Base-by-base conservation (phyloP, 2,888 invertebrate species). In the Athripsodes cinereus region DNA sequence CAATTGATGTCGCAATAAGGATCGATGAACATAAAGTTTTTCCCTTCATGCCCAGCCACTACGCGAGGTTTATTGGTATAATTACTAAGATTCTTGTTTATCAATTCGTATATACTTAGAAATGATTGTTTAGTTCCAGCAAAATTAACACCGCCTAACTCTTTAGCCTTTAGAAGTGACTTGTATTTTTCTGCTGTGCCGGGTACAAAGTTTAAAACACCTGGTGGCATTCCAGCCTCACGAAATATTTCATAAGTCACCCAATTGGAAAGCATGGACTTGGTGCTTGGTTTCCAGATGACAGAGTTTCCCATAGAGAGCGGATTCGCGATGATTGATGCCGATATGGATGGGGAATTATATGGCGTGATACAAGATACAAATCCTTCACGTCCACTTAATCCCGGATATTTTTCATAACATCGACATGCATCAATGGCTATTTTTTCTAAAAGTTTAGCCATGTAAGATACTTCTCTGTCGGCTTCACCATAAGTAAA, bases 341-440 rank as follows among this genome's bases (percentile, higher is more conserved):
- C 99, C 53, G 97, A 97, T 67, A 99, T 99, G 2, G 99, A 99
- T 18, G 99, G 98, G 72, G 99, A 99, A 76, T 99, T 99, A 71
- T 99, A 99, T 0, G 99, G 99, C 53, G 95, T 92, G n/a, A 99
- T 87, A 0, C 98, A 95, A 1, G 97, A 98, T 66, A 99, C 85
- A 71, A 99, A 99, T 19, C 99, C 99, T 79, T 97, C 96, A 8
- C 40, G 40, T 40, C 40, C 40, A 40, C 13, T 8, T 68, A 96
- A 83, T 35, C 95, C 96, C 65, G 98, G 82, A 75, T 91, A 93
- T 60, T 92, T 80, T 74, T 94, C 76, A 1, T 86, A 20, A 16
- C 8, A 5, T 3, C 40, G 13, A 13, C 8, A 5, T 8, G 40
- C 40, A 16, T 40, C 40, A 5, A 40, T 40, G 5, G 40, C 40